These are phyloP conservation scores for Neotoma lepida DNA, from an alignment of 2,113 vertebrate genomes.

Conservation along the genomic window DNA sequence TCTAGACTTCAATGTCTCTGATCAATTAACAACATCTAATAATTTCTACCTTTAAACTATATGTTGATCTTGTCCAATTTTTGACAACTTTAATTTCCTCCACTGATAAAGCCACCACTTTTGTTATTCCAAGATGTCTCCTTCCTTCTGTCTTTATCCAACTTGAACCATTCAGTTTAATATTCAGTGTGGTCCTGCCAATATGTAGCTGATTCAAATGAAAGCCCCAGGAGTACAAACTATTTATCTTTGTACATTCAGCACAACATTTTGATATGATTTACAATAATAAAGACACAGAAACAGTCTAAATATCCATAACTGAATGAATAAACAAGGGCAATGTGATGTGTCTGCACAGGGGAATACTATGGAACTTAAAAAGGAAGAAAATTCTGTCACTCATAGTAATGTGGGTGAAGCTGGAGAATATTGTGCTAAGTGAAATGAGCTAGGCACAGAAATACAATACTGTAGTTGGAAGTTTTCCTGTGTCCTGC, in stretches of 20 bases:
- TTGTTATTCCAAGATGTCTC: neutral
- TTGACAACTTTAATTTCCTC: neutral
- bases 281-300: neutral
- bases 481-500: too few species aligned
- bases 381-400: neutral
- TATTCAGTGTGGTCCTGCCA: neutral
- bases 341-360: neutral
- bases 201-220: neutral
- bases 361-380: neutral
- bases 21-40: neutral
- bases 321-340: neutral
- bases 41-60: neutral
- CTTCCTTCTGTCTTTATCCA: neutral
- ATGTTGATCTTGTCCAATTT: neutral
- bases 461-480: neutral
- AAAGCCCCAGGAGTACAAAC: neutral
- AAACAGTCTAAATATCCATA: neutral
- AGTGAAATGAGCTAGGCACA: neutral
- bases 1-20: neutral
- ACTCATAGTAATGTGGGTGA: neutral
- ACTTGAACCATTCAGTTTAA: neutral
- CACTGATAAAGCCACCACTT: neutral
- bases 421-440: neutral
- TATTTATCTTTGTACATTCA: neutral
- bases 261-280: neutral